Conservation (phyloP, 2,797 vertebrate genomes). For the Paguma larvata region DNA sequence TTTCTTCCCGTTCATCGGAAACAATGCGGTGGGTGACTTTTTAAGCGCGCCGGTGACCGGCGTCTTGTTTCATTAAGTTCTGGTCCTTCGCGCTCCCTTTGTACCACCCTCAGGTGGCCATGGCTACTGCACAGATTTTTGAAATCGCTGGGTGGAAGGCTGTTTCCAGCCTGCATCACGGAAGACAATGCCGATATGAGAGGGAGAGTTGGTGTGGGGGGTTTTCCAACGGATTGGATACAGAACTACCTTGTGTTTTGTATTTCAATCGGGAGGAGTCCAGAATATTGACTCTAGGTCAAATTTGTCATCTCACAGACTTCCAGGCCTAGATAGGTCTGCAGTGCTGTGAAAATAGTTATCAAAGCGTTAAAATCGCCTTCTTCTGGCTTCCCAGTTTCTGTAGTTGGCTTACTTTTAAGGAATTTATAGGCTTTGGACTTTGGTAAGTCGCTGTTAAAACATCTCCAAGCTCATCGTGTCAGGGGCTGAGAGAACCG, state of each 20-base stretch:
- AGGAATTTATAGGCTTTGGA: neutral
- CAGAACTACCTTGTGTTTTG: neutral
- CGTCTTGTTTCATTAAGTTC: neutral
- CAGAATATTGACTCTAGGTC: neutral
- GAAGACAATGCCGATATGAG: neutral
- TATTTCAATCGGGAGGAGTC: neutral
- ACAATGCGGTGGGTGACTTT: neutral
- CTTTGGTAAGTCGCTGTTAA: neutral
- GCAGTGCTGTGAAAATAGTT: neutral
- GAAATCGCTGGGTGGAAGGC: neutral
- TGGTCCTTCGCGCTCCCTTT: neutral
- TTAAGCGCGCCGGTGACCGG: neutral
- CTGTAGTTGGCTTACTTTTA: neutral
- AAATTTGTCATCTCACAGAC: neutral
- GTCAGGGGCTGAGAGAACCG: neutral
- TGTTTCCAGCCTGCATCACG: neutral
- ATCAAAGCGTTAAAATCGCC: neutral
- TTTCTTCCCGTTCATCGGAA: neutral
- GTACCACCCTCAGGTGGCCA: constrained; percentile 49
- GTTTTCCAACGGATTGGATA: neutral
- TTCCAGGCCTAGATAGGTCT: neutral
- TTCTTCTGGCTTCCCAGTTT: neutral
- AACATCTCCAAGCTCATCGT: neutral
- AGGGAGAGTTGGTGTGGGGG: neutral
- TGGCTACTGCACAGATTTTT: neutral